Conservation (phyloP, 2,797 vertebrate species). For the Enteromius treurensis region DNA sequence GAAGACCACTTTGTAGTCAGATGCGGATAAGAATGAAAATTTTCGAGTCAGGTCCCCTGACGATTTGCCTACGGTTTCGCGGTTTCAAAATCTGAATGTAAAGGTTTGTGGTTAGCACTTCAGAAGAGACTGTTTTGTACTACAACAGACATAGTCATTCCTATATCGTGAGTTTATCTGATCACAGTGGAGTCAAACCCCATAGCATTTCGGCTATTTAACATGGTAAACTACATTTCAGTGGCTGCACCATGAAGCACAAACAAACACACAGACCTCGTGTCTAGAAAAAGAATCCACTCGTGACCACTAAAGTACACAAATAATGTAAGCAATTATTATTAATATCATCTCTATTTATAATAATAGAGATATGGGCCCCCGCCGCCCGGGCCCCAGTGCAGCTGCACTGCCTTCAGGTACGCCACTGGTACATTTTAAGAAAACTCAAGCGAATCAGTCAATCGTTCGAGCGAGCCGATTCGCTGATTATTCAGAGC, state of each 20-base stretch:
- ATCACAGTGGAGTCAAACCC: neutral
- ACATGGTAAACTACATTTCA: neutral
- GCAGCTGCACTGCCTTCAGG: too few species aligned
- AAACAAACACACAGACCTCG: too few species aligned
- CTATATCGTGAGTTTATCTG: neutral
- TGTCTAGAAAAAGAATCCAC: too few species aligned
- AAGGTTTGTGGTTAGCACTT: neutral
- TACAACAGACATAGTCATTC: neutral
- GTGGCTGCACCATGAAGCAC: too few species aligned
- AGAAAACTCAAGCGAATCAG: neutral
- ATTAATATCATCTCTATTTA: too few species aligned
- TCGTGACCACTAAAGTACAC: too few species aligned
- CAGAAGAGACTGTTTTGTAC: neutral
- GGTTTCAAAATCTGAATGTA: neutral
- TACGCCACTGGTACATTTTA: too few species aligned
- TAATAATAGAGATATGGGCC: too few species aligned
- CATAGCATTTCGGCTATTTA: neutral
- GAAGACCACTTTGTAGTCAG: neutral
- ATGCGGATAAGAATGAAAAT: neutral
- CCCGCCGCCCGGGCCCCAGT: too few species aligned
- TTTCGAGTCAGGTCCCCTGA: neutral
- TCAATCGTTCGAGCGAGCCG: conserved; percentile 33
- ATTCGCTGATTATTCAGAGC: neutral
- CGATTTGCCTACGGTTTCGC: neutral
- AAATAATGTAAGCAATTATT: too few species aligned